These are phyloP conservation scores for Channa argus DNA, from an alignment of 2,113 vertebrate genomes.

Conservation along the genomic window DNA sequence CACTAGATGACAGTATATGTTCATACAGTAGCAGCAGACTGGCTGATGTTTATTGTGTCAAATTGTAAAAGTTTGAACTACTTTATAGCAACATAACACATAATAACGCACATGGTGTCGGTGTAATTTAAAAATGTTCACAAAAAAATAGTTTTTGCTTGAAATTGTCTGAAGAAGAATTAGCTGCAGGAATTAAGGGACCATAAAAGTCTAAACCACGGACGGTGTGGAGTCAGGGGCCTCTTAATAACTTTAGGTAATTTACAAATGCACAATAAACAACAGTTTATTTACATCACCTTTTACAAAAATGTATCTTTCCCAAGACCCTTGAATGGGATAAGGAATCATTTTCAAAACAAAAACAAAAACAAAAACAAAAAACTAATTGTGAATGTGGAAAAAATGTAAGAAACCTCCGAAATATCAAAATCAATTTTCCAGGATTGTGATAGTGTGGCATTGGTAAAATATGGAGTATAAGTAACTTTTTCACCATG, in stretches of 20 bases:
- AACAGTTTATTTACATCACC: neutral
- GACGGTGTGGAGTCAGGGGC: neutral
- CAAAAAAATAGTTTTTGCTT: neutral
- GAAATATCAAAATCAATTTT: neutral
- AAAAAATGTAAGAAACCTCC: neutral
- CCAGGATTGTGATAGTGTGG: neutral
- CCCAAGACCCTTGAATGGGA: too few relatives aligned
- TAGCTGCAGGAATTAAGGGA: neutral
- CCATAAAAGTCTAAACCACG: neutral
- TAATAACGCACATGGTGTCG: neutral
- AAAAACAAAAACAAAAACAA: too few relatives aligned
- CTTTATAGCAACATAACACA: neutral
- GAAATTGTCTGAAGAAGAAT: neutral
- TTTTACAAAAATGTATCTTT: too few relatives aligned
- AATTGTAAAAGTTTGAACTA: neutral
- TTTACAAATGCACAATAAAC: neutral
- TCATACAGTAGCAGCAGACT: neutral
- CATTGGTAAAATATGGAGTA: too few relatives aligned
- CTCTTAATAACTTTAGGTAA: neutral
- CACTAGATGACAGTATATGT: constrained; percentile 66
- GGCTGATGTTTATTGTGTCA: neutral
- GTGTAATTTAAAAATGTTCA: neutral
- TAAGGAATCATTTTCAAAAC: too few relatives aligned
- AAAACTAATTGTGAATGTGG: too few relatives aligned
- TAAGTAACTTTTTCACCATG: too few relatives aligned